Percentiles rank a stretch among this genome's conserved stretches.
Evolutionary conservation across 2,797 vertebrate species (phyloP).

Genomic region (Anas georgica): DNA sequence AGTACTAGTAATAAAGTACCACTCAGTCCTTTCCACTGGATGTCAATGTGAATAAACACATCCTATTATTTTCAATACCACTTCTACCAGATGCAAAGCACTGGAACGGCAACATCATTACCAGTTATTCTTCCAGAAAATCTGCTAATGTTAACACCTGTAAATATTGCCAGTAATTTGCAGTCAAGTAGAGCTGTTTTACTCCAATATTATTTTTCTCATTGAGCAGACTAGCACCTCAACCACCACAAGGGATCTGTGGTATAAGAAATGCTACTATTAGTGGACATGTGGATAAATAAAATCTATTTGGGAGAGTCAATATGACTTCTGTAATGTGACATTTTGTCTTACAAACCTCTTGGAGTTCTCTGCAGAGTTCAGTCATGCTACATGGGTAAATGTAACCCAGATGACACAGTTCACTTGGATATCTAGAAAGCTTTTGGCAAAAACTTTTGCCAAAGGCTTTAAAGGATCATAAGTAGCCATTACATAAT

Average conservation of each 20-base stretch:
- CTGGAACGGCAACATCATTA: not conserved
- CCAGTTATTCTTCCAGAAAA: not conserved
- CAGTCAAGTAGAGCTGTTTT: not conserved
- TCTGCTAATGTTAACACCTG: not conserved
- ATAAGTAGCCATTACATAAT: not conserved
- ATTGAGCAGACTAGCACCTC: not conserved
- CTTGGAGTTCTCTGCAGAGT: not conserved
- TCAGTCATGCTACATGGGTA: not conserved
- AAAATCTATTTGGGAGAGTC: conserved; percentile 23
- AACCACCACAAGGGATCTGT: not conserved
- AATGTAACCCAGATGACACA: not conserved
- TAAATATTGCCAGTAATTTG: not conserved
- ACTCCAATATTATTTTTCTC: not conserved
- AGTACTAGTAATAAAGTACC: not conserved
- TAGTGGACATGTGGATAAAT: conserved; percentile 54
- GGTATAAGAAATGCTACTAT: conserved; percentile 38
- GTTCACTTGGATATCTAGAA: not conserved
- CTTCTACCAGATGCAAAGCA: not conserved
- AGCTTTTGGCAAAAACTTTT: not conserved
- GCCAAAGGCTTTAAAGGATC: not conserved
- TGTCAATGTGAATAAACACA: conserved; percentile 1
- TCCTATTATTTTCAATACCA: not conserved
- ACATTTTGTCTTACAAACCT: not conserved
- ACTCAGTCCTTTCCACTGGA: not conserved
- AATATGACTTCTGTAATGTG: not conserved